Evolutionary conservation across 2,797 vertebrate species (phyloP).

Genomic region (Cyclura pinguis): DNA sequence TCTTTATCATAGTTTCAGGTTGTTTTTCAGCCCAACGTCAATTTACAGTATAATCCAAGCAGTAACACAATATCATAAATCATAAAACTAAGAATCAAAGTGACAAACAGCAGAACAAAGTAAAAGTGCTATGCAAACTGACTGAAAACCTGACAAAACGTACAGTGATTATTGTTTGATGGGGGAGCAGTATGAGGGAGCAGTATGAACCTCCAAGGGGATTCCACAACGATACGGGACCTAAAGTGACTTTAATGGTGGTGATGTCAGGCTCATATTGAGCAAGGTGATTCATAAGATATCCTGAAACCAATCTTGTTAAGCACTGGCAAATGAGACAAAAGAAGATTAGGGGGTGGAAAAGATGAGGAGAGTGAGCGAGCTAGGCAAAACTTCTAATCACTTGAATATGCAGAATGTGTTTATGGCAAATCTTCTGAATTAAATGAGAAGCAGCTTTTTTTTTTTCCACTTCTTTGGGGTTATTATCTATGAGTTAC

Average conservation of each 20-base stretch:
- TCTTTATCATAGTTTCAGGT: background rate
- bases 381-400: background rate
- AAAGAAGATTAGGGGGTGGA: background rate
- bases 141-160: background rate
- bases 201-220: background rate
- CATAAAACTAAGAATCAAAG: background rate
- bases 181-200: no score
- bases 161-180: background rate
- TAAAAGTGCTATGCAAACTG: background rate
- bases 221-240: background rate
- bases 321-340: background rate
- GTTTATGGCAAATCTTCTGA: background rate
- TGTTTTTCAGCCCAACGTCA: background rate
- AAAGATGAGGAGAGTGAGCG: background rate
- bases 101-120: background rate
- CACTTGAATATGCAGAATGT: background rate
- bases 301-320: background rate
- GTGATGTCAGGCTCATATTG: background rate
- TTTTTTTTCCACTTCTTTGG: conserved; percentile 17
- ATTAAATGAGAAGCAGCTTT: background rate
- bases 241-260: background rate
- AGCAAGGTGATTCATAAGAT: background rate
- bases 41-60: background rate
- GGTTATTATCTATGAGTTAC: conserved; percentile 66
- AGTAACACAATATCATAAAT: background rate